Evolutionary conservation across 2,797 vertebrate species (phyloP).

Genomic region (Urophycis tenuis): DNA sequence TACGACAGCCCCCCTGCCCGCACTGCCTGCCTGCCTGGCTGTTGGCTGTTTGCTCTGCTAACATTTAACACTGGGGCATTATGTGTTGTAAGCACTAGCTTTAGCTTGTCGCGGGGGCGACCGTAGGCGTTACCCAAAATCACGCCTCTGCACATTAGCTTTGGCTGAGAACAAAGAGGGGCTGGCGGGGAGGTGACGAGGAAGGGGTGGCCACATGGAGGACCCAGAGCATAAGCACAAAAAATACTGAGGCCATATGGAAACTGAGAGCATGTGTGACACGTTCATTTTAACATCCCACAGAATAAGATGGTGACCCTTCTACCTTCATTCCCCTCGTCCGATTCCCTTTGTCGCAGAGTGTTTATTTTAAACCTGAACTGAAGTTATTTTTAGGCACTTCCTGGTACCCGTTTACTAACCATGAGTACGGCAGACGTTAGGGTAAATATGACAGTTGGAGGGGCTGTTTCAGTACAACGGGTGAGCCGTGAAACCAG

Average conservation of each 20-base stretch:
- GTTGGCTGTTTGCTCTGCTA: conserved; percentile 42
- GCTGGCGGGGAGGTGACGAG: neutral
- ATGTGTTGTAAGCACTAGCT: conserved; percentile 62
- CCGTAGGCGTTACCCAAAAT: conserved; percentile 64
- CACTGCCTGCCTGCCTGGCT: neutral
- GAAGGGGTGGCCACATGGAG: neutral
- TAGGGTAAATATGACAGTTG: neutral
- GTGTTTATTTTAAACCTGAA: neutral
- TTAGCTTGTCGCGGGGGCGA: conserved; percentile 61
- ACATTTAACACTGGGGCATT: conserved; percentile 56
- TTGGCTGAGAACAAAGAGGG: conserved; percentile 42
- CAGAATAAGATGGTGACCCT: neutral
- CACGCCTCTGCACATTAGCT: conserved; percentile 66
- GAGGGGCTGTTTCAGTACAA: neutral
- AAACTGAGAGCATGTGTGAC: neutral
- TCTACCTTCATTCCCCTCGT: neutral
- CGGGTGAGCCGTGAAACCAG: no score
- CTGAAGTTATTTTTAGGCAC: neutral
- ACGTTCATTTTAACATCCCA: neutral
- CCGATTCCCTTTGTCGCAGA: neutral
- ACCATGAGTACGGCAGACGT: neutral
- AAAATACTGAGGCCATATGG: no score
- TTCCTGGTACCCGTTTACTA: neutral
- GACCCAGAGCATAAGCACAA: no score
- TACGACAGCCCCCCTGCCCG: neutral